Conservation (phyloP, 2,113 vertebrate genomes). For the Coregonus clupeaformis region DNA sequence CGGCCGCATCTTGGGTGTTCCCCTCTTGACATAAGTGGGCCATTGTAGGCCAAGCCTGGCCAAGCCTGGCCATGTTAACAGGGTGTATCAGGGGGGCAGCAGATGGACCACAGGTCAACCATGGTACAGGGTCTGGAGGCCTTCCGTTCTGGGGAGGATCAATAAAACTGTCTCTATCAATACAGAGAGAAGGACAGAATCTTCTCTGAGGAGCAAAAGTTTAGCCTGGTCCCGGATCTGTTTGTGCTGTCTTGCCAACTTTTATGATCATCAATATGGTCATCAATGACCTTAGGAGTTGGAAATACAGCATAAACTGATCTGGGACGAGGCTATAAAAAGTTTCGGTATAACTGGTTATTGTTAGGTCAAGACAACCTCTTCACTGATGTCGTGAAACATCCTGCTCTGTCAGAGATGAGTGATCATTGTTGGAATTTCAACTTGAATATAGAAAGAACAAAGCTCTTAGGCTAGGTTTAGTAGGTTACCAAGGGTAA, state of each 20-base stretch:
- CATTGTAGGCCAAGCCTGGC: constrained; percentile 39
- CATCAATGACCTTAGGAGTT: no score
- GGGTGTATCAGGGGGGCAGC: constrained; percentile 29
- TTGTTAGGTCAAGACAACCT: no score
- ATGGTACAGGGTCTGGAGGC: constrained; percentile 8
- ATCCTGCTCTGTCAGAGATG: not conserved
- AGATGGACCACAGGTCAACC: constrained; percentile 39
- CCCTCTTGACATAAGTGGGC: constrained; percentile 31
- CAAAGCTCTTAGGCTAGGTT: not conserved
- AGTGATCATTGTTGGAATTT: not conserved
- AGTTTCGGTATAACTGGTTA: no score
- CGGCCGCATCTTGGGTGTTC: constrained; percentile 25
- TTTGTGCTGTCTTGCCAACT: no score
- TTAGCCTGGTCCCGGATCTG: not conserved
- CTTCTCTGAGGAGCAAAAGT: not conserved
- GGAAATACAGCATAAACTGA: no score
- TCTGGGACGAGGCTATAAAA: no score
- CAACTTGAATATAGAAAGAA: not conserved
- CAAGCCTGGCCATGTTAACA: constrained; percentile 36
- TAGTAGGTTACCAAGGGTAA: not conserved
- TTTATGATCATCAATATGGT: no score
- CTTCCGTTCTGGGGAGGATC: constrained; percentile 23
- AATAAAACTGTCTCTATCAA: constrained; percentile 39
- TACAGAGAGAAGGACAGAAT: constrained; percentile 6
- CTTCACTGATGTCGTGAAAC: not conserved